Evolutionary conservation across 1,140 invertebrate species (phyloP), one percentile per base, ranked within the genome.

Genomic region (Acromyrmex heyeri): DNA sequence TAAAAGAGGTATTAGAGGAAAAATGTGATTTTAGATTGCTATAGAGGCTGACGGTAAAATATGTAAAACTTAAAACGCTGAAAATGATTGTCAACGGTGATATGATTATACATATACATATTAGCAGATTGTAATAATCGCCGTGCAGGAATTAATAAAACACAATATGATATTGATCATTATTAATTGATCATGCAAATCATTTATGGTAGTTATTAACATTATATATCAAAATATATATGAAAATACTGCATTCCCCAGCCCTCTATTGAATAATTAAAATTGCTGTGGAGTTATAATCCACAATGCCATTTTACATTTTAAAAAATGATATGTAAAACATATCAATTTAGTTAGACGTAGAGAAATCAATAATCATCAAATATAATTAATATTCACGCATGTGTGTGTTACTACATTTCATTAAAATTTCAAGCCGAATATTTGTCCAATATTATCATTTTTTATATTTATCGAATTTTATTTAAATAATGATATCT

Each of bases 71-170:
- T 61, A 73, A 82, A 73, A 34, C 24, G 21, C 18, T 21, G 38
- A 82, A 73, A 73, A 61, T 73, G 7, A 82, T 73, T 61, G 53
- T 24, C 55, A 73, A 73, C 67, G 53, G 0, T 83, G 18, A 48
- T 21, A 24, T 6, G 55, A 83, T 48, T 21, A 21, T 83, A 18
- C 38, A 48, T 73, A 61, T 44, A 44, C 8, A 44, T 38, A 82
- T 50, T 75, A 73, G 24, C 2, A 59, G 55, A 75, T 61, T 18
- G 21, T 83, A 50, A 83, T 18, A 16, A 57, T 18, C 7, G 12
- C 2, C n/a, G 48, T 16, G 12, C 21, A 81, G 34, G 0, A 53
- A 69, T 70, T 81, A 72, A 72, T 57, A 27, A 70, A 72, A 38
- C 34, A 38, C 1, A 38, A 38, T 53, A 55, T 3, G 12, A 44